Conservation (phyloP, 2,113 vertebrate species). For the Sorex araneus region DNA sequence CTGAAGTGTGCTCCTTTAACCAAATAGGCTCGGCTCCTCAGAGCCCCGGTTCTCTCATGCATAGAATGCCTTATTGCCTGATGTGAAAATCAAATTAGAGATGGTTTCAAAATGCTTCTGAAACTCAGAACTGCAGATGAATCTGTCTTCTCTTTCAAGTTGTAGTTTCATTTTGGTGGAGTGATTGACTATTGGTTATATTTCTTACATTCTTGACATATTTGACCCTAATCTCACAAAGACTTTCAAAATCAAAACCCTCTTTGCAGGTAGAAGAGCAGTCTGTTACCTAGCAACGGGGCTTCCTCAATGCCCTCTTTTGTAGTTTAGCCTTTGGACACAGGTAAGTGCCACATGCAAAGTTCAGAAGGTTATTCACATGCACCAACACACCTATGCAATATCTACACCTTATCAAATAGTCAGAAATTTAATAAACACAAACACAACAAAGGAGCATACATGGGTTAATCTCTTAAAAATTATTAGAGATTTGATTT, state of each 20-base stretch:
- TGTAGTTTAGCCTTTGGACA: constrained; percentile 24
- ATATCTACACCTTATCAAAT: constrained; percentile 23
- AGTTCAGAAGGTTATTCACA: background rate
- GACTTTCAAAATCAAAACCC: constrained; percentile 23
- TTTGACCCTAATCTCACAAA: constrained; percentile 4
- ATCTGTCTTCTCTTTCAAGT: constrained; percentile 10
- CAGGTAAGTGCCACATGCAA: background rate
- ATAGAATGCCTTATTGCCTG: constrained; percentile 15
- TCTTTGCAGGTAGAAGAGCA: constrained; percentile 37
- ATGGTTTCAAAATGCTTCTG: constrained; percentile 51
- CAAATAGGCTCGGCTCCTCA: background rate
- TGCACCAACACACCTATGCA: constrained; percentile 1
- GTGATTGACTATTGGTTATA: constrained; percentile 41
- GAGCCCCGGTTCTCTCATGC: background rate
- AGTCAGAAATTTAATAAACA: background rate
- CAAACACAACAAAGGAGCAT: background rate
- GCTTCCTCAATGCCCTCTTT: constrained; percentile 41
- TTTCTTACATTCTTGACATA: constrained; percentile 31
- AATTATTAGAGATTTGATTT: constrained; percentile 51
- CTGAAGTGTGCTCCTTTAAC: background rate
- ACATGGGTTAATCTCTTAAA: background rate
- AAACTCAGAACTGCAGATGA: background rate
- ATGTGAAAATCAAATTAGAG: constrained; percentile 31
- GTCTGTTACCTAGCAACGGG: constrained; percentile 75
- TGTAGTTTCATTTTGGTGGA: background rate